phyloP scores from a whole-genome alignment of 2,113 vertebrate species.

The Microcebus lehilahytsara region DNA sequence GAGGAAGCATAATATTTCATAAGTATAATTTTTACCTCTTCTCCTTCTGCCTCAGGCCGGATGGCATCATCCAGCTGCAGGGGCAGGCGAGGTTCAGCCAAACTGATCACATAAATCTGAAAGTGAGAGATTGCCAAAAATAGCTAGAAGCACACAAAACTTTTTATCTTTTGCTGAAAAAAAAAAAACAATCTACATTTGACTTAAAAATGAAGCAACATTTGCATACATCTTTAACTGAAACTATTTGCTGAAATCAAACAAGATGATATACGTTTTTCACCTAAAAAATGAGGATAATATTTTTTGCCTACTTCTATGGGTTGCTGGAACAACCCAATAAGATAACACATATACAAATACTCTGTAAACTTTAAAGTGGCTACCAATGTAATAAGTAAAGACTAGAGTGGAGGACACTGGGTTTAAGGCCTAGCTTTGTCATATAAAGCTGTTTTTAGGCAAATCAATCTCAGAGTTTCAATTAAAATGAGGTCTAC shows the following conservation, averaged over 20 bases:
- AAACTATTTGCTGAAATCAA: slow-evolving; percentile 58
- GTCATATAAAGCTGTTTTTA: slow-evolving; percentile 11
- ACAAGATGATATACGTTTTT: neutral
- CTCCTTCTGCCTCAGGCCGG: slow-evolving; percentile 94
- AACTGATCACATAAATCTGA: slow-evolving; percentile 97
- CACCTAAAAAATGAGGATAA: neutral
- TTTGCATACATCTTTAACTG: slow-evolving; percentile 72
- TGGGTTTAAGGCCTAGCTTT: neutral
- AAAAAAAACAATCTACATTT: slow-evolving; percentile 40
- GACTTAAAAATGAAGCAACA: slow-evolving; percentile 73
- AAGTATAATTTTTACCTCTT: slow-evolving; percentile 90
- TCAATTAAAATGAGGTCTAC: slow-evolving; percentile 31
- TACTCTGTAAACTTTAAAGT: neutral
- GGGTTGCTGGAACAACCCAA: neutral
- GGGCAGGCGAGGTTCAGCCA: slow-evolving; percentile 94
- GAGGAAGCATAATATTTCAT: slow-evolving; percentile 37
- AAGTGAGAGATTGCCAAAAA: slow-evolving; percentile 80
- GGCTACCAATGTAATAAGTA: neutral
- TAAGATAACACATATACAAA: neutral
- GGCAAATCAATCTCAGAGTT: slow-evolving; percentile 15
- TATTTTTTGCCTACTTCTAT: slow-evolving; percentile 36
- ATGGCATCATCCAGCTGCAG: slow-evolving; percentile 97
- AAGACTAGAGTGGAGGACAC: neutral
- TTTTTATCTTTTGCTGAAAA: slow-evolving; percentile 66
- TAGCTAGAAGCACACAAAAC: slow-evolving; percentile 66